These are phyloP conservation scores for Palaemon carinicauda DNA, from an alignment of 1,140 invertebrate genomes.

Conservation along the genomic window DNA sequence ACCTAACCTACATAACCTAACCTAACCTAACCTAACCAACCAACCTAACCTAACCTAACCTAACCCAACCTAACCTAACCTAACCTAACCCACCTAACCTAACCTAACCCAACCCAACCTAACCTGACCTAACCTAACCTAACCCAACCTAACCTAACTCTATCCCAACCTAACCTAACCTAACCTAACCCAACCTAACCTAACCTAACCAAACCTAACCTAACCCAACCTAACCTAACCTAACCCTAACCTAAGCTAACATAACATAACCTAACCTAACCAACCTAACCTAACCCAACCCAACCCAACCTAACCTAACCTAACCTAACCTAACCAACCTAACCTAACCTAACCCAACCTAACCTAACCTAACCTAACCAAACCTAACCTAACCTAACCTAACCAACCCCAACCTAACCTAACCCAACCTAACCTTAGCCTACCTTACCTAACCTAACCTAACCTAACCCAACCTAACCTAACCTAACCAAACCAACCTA, in stretches of 20 bases:
- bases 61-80: conserved; percentile 1
- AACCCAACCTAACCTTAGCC: not conserved
- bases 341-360: too few species aligned
- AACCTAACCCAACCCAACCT: not conserved
- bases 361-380: conserved; percentile 12
- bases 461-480: too few species aligned
- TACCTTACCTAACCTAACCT: too few species aligned
- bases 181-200: not conserved
- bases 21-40: too few species aligned
- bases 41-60: not conserved
- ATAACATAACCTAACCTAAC: not conserved
- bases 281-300: conserved; percentile 9
- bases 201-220: not conserved
- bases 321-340: not conserved
- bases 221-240: conserved; percentile 5
- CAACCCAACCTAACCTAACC: conserved; percentile 6
- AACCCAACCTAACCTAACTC: not conserved
- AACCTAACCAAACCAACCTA: too few species aligned
- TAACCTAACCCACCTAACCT: not conserved
- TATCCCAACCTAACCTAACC: too few species aligned
- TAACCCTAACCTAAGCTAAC: not conserved
- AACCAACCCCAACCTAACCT: not conserved
- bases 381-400: not conserved
- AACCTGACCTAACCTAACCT: not conserved
- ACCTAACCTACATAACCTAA: too few species aligned